Evolutionary conservation across 2,888 invertebrate genomes (phyloP), one percentile per base, ranked within the genome.

Genomic region (Cheilosia scutellata): DNA sequence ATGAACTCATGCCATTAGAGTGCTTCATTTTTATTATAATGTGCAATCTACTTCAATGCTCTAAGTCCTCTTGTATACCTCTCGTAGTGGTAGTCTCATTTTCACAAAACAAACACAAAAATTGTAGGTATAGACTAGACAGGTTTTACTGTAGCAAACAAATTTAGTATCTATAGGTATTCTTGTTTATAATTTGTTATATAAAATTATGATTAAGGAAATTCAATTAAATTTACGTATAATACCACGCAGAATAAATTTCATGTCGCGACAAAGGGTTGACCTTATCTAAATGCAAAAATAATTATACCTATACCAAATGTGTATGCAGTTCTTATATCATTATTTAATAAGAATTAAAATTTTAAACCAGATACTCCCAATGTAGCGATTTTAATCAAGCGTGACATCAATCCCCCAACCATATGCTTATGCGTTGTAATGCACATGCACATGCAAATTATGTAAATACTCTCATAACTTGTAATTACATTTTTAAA

Each of bases 381-480:
- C 3, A 4, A 11, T 11, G 11, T 11, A 11, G 11, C 1, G 37
- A 37, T 37, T 37, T 37, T 11, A 37, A 37, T 37, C 9, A 33
- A 33, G 9, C 9, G 31, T 4, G 29, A 2, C 31, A 62, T 2
- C 20, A 44, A 62, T 20, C 47, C 9, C 9, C 47, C 31, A 42
- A 16, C n/a, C 29, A 1, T 13, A 13, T 66, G 31, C 29, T 29
- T 58, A 65, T 40, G 65, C 33, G 65, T 25, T 33, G 65, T 51
- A 68, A 55, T 60, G 65, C 51, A 74, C 74, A 75, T 75, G 62
- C 57, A 74, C 74, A 75, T 75, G 62, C 57, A 74, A 80, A 55
- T 55, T 60, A 65, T 44, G 55, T 62, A 40, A 47, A 55, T n/a
- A 33, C 63, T 11, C 31, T 66, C 66, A 74, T 63, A 63, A 70